Conservation (phyloP, 2,113 vertebrate genomes). For the Pavo muticus region DNA sequence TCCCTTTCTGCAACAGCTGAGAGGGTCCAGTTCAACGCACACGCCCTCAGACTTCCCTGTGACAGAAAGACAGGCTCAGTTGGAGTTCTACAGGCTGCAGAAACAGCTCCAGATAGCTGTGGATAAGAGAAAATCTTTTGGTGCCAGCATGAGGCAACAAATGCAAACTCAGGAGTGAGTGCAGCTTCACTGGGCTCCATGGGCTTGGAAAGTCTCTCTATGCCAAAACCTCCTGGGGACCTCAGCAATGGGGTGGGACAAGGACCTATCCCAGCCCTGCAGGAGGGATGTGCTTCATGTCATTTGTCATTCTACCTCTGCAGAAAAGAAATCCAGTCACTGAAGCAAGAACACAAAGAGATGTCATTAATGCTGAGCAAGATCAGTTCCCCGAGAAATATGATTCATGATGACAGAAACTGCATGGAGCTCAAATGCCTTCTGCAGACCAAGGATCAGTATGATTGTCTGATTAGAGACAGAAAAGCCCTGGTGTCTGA, state of each 20-base stretch:
- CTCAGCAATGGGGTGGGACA: too few relatives aligned
- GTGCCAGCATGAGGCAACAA: background rate
- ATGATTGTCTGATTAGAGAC: conserved; percentile 61
- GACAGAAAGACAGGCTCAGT: conserved; percentile 7
- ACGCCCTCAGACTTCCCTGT: fast-evolving
- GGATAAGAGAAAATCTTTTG: conserved; percentile 36
- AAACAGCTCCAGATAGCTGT: conserved; percentile 63
- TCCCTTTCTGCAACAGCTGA: background rate
- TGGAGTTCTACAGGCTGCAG: conserved; percentile 53
- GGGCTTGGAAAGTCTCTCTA: background rate
- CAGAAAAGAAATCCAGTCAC: conserved; percentile 69
- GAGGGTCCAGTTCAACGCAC: background rate
- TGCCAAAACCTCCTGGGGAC: background rate
- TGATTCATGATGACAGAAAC: conserved; percentile 39
- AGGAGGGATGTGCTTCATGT: background rate
- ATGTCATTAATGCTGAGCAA: conserved; percentile 34
- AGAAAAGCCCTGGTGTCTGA: conserved; percentile 63
- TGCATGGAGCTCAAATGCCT: conserved; percentile 48
- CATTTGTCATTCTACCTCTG: background rate
- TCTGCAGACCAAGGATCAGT: conserved; percentile 54
- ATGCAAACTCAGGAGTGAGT: conserved; percentile 73
- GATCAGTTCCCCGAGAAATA: background rate
- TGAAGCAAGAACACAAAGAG: conserved; percentile 60
- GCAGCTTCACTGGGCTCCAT: fast-evolving
- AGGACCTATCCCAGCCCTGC: background rate